Evolutionary conservation across 2,113 vertebrate genomes (phyloP), one percentile per base, ranked within the genome.

Genomic region (Pardalotus punctatus): DNA sequence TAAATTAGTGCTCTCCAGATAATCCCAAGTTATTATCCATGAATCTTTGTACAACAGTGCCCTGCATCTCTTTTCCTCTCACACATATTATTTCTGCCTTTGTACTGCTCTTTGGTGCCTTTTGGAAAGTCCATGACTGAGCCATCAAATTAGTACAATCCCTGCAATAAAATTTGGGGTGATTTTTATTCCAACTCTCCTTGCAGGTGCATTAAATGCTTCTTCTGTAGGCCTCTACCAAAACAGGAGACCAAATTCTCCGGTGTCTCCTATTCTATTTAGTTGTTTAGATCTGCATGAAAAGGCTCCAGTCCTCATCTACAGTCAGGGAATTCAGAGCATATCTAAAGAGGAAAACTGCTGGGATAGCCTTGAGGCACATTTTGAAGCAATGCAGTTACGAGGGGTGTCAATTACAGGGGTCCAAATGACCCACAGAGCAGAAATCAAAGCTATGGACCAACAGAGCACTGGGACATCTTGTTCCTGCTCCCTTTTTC

Each of bases 1-100:
- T 93, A 86, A 88, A 89, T 92, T 80, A 81, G 29, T 72, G 28
- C 6, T 96, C 61, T 93, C 78, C 35, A 93, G 81, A 77, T 72
- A 86, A 91, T 69, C 84, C n/a, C 42, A 92, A 91, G 1, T 77
- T 91, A 80, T 91, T 94, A 86, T 65, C 73, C 35, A 54, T 72
- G 62, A 78, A 74, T 88, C 69, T 79, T 70, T 67, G 54, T 69
- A 47, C 60, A 95, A 53, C 20, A 38, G n/a, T 72, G 67, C 5
- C 76, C 51, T 48, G 48, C 14, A 24, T 56, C 31, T 71, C 40
- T 67, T 66, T 74, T 57, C 43, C 20, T 76, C 42, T 86, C 24
- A 73, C 42, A 62, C 4, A 6, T 51, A 40, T 31, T 85, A 86
- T 74, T 88, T 92, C 91, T 86, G 40, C 24, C 28, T 81, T 92